Conservation (phyloP, 2,113 vertebrate genomes). For the Macheiramphus alcinus region DNA sequence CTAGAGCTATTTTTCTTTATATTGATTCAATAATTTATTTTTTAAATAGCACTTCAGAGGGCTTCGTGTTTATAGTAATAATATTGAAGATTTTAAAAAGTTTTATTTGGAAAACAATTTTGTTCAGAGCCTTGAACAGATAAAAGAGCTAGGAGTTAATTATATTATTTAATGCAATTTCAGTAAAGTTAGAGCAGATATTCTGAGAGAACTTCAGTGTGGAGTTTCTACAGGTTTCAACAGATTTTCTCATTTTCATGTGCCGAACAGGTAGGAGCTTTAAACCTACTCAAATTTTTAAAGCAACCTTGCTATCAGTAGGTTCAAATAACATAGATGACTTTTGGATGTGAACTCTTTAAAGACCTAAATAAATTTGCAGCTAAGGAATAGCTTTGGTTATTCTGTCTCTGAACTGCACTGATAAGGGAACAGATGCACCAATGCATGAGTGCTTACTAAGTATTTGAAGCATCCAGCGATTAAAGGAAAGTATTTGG, state of each 20-base stretch:
- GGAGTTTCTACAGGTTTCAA: neutral
- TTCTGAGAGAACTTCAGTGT: neutral
- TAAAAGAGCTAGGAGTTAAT: neutral
- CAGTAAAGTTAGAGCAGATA: neutral
- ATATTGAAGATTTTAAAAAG: neutral
- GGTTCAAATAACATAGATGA: neutral
- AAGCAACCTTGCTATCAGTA: neutral
- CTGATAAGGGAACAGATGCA: neutral
- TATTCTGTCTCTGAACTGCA: neutral
- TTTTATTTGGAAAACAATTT: neutral
- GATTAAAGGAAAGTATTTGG: neutral
- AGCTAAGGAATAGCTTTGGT: neutral
- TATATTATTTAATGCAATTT: neutral
- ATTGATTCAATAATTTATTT: neutral
- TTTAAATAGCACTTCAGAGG: neutral
- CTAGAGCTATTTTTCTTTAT: neutral
- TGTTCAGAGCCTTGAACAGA: neutral
- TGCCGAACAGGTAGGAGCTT: neutral
- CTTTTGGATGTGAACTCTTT: neutral
- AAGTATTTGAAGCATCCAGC: neutral
- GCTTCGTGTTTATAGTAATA: neutral
- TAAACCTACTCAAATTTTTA: neutral
- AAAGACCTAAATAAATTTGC: neutral
- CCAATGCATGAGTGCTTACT: neutral
- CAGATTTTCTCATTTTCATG: neutral